phyloP scores from a whole-genome alignment of 2,888 invertebrate genomes.

The Timandra comae region DNA sequence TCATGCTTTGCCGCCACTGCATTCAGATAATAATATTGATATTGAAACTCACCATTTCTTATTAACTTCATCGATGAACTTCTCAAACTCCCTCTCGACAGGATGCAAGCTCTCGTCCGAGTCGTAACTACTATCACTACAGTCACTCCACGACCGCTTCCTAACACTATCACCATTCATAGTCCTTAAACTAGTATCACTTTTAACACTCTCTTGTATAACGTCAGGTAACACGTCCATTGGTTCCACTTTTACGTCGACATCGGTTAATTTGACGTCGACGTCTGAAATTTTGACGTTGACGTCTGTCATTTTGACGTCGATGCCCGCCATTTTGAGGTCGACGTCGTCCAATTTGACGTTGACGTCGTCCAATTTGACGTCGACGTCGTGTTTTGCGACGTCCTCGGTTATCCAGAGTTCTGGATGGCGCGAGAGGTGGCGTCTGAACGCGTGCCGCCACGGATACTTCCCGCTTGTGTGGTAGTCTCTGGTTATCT shows the following conservation, averaged over 20 bases:
- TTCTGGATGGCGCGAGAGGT: conserved; percentile 45
- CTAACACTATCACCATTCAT: conserved; percentile 44
- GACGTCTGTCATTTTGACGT: conserved; percentile 13
- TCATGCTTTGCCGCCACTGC: too few relatives aligned
- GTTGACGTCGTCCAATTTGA: conserved; percentile 13
- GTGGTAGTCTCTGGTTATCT: conserved; percentile 59
- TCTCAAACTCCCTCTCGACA: conserved; percentile 61
- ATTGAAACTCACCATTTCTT: conserved; percentile 62
- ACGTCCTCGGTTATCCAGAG: conserved; percentile 38
- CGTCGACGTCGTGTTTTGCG: conserved; percentile 15
- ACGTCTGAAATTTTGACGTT: conserved; percentile 3
- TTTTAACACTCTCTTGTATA: conserved; percentile 40
- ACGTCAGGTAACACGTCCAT: conserved; percentile 27
- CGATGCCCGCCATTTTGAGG: conserved; percentile 1
- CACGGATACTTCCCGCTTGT: conserved; percentile 59
- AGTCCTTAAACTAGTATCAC: conserved; percentile 55
- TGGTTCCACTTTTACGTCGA: conserved; percentile 17
- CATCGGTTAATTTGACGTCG: conserved; percentile 13
- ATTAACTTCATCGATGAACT: conserved; percentile 62
- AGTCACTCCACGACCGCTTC: conserved; percentile 52
- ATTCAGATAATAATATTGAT: too few relatives aligned
- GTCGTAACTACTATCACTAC: conserved; percentile 57
- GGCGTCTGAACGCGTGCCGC: conserved; percentile 58
- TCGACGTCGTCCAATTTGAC: conserved; percentile 7
- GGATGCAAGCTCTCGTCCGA: conserved; percentile 61